A percentile compares a stretch with the other conserved stretches of the same genome.
Conservation (phyloP, 2,797 vertebrate species). For the Cynodonichthys magdalenae region DNA sequence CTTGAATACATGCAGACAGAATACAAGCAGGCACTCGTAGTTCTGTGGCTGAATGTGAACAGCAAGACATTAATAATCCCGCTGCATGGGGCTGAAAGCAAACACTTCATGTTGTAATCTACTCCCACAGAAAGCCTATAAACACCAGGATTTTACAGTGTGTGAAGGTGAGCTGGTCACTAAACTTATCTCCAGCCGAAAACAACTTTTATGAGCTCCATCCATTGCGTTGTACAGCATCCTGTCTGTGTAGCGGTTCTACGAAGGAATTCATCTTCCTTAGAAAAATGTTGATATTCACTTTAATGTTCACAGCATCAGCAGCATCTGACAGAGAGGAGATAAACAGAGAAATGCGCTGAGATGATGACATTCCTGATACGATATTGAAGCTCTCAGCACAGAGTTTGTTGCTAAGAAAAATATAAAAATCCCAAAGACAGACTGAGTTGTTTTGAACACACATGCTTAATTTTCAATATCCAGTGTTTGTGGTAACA, state of each 20-base stretch:
- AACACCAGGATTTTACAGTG: constrained; percentile 15
- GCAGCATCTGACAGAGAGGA: constrained; percentile 29
- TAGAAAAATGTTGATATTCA: constrained; percentile 36
- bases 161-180: constrained; percentile 1
- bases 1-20: constrained; percentile 5
- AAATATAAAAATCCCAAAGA: constrained; percentile 23
- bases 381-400: constrained; percentile 36
- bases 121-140: constrained; percentile 3
- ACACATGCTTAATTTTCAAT: background rate
- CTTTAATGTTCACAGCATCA: constrained; percentile 49
- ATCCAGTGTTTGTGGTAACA: background rate
- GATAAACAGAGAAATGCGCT: constrained; percentile 39
- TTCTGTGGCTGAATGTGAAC: constrained; percentile 1
- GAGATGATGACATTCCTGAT: constrained; percentile 44
- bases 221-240: constrained; percentile 19
- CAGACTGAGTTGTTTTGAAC: background rate
- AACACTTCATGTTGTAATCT: background rate
- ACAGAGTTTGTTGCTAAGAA: constrained; percentile 43
- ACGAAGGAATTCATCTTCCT: constrained; percentile 45
- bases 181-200: constrained; percentile 6
- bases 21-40: constrained; percentile 2
- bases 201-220: constrained; percentile 4
- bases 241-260: constrained; percentile 7
- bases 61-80: constrained; percentile 19
- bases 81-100: constrained; percentile 2